These are phyloP conservation scores for Conopomorpha cramerella DNA, from an alignment of 1,140 invertebrate genomes.

Conservation along the genomic window DNA sequence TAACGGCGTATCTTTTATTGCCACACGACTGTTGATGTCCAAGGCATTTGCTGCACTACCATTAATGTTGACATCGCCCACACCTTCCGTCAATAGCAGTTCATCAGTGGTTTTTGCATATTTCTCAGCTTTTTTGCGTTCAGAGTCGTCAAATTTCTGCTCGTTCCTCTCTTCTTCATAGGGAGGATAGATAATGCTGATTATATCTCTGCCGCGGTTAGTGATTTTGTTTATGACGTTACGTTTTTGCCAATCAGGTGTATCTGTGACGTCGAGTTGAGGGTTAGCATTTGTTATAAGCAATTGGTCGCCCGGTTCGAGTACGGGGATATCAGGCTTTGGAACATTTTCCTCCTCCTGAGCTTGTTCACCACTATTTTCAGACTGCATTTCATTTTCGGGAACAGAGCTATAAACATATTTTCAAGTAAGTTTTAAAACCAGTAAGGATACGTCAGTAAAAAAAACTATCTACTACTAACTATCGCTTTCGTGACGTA, in stretches of 20 bases:
- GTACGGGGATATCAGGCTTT: conserved; percentile 33
- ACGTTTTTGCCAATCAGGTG: conserved; percentile 68
- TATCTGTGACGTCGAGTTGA: conserved; percentile 30
- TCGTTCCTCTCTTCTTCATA: conserved; percentile 55
- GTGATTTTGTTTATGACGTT: conserved; percentile 71
- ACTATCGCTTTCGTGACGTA: no score
- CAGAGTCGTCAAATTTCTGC: conserved; percentile 53
- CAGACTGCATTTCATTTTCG: no score
- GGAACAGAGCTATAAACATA: no score
- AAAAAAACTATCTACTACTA: no score
- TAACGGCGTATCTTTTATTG: conserved; percentile 20
- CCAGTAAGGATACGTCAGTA: no score
- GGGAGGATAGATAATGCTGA: conserved; percentile 68
- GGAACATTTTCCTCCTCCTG: conserved; percentile 16
- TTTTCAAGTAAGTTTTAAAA: no score
- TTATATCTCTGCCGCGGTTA: conserved; percentile 70
- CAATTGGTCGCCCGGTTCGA: conserved; percentile 61
- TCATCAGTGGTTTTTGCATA: conserved; percentile 47
- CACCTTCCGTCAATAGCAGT: conserved; percentile 24
- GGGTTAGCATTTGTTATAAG: conserved; percentile 44
- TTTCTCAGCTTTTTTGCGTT: conserved; percentile 57
- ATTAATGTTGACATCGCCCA: conserved; percentile 6
- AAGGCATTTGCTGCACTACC: no score
- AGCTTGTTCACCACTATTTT: no score
- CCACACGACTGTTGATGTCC: no score